Conservation (phyloP, 2,888 invertebrate species). For the Xanthorhoe spadicearia region DNA sequence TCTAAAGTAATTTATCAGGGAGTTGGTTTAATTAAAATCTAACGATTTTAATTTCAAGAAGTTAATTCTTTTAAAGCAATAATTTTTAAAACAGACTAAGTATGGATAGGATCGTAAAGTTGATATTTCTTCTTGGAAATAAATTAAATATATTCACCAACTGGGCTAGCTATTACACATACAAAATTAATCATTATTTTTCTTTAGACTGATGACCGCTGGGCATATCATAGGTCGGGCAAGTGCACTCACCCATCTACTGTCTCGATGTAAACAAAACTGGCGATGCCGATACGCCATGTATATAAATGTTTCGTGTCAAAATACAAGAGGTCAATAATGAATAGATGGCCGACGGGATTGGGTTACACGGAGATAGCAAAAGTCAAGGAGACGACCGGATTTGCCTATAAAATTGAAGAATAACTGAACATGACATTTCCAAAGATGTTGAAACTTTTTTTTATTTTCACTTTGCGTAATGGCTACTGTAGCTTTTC, state of each 20-base stretch:
- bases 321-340: constrained; percentile 49
- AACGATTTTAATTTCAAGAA: too few species aligned
- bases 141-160: too few species aligned
- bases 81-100: too few species aligned
- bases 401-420: constrained; percentile 33
- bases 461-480: not conserved
- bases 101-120: too few species aligned
- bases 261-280: constrained; percentile 12
- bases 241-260: constrained; percentile 6
- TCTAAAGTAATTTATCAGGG: too few species aligned
- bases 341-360: constrained; percentile 40
- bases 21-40: too few species aligned
- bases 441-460: constrained; percentile 4
- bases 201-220: not conserved
- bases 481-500: not conserved
- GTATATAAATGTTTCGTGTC: constrained; percentile 45
- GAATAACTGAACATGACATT: constrained; percentile 4
- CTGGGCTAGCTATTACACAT: too few species aligned
- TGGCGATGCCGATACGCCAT: constrained; percentile 18
- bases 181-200: not conserved
- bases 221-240: not conserved
- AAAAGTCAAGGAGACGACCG: constrained; percentile 42
- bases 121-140: too few species aligned
- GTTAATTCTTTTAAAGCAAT: too few species aligned
- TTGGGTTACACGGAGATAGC: constrained; percentile 24